Percentiles rank a stretch among this genome's conserved stretches.
Conservation (phyloP, 2,888 invertebrate genomes). For the Pemphredon lugubris region DNA sequence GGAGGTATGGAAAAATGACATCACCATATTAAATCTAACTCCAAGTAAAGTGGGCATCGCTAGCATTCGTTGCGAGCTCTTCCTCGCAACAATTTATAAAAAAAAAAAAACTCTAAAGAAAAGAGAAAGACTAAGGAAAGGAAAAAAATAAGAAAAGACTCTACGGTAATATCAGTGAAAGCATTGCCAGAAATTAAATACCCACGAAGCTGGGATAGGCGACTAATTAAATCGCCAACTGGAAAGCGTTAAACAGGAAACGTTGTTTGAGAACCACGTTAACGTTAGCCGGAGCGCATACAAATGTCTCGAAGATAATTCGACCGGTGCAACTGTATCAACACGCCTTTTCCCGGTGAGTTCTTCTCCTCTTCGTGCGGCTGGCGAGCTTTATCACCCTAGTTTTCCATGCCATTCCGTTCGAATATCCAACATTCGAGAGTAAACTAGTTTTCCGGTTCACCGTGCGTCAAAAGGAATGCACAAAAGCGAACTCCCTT, state of each 20-base stretch:
- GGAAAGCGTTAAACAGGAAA: slow-evolving; percentile 16
- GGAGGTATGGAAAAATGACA: too few species aligned
- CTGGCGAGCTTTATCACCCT: slow-evolving; percentile 12
- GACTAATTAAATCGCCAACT: slow-evolving; percentile 13
- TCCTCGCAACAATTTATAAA: too few species aligned
- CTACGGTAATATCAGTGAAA: too few species aligned
- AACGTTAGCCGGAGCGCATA: neutral
- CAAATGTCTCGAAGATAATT: slow-evolving; percentile 19
- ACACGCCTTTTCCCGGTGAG: slow-evolving; percentile 16
- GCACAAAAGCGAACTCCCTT: neutral
- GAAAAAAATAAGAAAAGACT: too few species aligned
- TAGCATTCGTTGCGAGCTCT: too few species aligned
- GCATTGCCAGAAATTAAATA: too few species aligned
- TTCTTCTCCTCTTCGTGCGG: slow-evolving; percentile 1
- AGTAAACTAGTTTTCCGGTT: slow-evolving; percentile 5
- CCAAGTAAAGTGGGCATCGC: too few species aligned
- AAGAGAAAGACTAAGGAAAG: too few species aligned
- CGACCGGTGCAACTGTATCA: slow-evolving; percentile 25
- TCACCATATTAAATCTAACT: too few species aligned
- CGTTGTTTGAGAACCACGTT: slow-evolving; percentile 7
- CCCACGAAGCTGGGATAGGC: too few species aligned
- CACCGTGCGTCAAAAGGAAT: slow-evolving; percentile 2
- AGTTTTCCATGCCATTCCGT: slow-evolving; percentile 1
- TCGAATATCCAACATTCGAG: slow-evolving; percentile 14
- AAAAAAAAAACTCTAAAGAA: too few species aligned